Percentiles rank a stretch among this genome's conserved stretches.
Evolutionary conservation across 2,888 invertebrate species (phyloP).

Genomic region (Arctia plantaginis): DNA sequence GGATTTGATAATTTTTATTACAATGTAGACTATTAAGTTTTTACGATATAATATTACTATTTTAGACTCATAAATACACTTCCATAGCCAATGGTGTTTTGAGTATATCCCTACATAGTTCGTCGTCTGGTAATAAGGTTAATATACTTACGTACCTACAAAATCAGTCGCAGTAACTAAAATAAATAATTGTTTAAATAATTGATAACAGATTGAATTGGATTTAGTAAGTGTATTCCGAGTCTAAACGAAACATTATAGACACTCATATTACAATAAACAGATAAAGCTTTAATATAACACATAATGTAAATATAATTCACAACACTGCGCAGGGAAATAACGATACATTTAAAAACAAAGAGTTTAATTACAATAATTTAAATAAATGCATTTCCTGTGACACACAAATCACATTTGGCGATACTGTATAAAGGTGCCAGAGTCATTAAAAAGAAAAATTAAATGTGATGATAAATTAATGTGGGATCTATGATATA

Average conservation of each 20-base stretch:
- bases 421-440: constrained; percentile 19
- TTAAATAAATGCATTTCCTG: constrained; percentile 38
- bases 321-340: constrained; percentile 35
- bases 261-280: constrained; percentile 29
- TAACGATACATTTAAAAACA: constrained; percentile 12
- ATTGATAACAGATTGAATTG: not conserved
- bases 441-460: constrained; percentile 4
- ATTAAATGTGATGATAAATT: constrained; percentile 26
- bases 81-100: not conserved
- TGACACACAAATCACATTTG: constrained; percentile 30
- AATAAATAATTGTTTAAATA: not conserved
- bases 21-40: not conserved
- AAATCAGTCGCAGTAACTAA: not conserved
- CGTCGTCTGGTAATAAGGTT: not conserved
- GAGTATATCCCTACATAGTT: not conserved
- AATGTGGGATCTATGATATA: not conserved
- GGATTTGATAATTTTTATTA: not conserved
- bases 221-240: constrained; percentile 4
- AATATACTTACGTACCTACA: too few species aligned
- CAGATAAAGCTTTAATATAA: constrained; percentile 39
- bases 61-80: constrained; percentile 2
- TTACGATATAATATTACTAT: not conserved
- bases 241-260: constrained; percentile 26
- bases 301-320: constrained; percentile 36
- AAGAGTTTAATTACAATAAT: constrained; percentile 14